These are phyloP conservation scores for Pseudococcus longispinus DNA, from an alignment of 2,888 invertebrate genomes.

Conservation along the genomic window DNA sequence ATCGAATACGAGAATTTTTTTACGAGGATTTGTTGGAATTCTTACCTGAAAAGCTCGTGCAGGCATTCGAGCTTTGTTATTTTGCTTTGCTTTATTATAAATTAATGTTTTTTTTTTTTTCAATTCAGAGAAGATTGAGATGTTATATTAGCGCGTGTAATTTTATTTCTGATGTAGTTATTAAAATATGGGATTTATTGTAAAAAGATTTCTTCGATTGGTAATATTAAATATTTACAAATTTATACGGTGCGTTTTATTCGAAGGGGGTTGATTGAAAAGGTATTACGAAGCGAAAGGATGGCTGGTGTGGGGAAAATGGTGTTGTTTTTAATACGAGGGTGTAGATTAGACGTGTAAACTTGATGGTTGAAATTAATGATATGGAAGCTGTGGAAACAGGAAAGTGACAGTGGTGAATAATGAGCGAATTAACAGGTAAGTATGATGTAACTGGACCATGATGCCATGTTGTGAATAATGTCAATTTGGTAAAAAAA, in stretches of 20 bases:
- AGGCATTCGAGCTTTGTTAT: slow-evolving; percentile 49
- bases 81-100: slow-evolving; percentile 52
- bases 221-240: slow-evolving; percentile 54
- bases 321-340: too few relatives aligned
- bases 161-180: slow-evolving; percentile 41
- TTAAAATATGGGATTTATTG: slow-evolving; percentile 48
- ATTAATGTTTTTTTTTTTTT: slow-evolving; percentile 20
- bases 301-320: too few relatives aligned
- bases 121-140: slow-evolving; percentile 14
- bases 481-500: too few relatives aligned
- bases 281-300: too few relatives aligned
- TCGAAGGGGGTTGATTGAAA: too few relatives aligned
- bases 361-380: too few relatives aligned
- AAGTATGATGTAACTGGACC: too few relatives aligned
- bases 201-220: slow-evolving; percentile 53
- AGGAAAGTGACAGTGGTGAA: too few relatives aligned
- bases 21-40: background rate
- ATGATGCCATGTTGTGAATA: too few relatives aligned
- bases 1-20: background rate
- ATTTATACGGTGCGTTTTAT: slow-evolving; percentile 20
- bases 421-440: too few relatives aligned
- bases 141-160: slow-evolving; percentile 52
- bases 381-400: too few relatives aligned
- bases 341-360: too few relatives aligned
- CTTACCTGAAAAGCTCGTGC: slow-evolving; percentile 20